Base-by-base conservation (phyloP, 2,888 invertebrate species). In the Phortica magna region DNA sequence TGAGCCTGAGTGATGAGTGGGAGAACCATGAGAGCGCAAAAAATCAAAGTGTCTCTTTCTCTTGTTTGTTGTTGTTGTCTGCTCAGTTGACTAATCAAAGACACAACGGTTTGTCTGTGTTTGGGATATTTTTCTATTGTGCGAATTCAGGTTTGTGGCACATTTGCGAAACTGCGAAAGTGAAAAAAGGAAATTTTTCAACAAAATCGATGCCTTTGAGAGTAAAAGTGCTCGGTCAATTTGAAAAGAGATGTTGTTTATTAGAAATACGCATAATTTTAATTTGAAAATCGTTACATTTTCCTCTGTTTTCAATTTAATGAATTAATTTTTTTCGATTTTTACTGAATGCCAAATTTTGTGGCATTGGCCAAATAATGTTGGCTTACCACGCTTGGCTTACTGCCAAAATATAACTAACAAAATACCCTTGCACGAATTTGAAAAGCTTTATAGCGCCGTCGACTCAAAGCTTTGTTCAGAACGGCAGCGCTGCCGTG, bases 131-230 rank as follows among this genome's bases (percentile, higher is more conserved):
- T 42, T 42, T 42, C n/a, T 17, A 42, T n/a, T 17, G 48, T 31
- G 48, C 14, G 14, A 48, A 9, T 14, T n/a, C 59, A 17, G 59
- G 17, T 67, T 42, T 42, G 9, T n/a, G 39, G 9, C 31, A 64
- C 9, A 64, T 64, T 64, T 64, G 39, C 22, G 5, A 31, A 48
- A 12, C 14, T 48, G 67, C 7, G 67, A 67, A 67, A 41, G 42
- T 42, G 67, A 67, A 64, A 9, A 22, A 39, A 64, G 14, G 39
- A 14, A 39, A 42, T 39, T n/a, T 12, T 2, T 31, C n/a, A 42
- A 67, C 17, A 67, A 67, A 67, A 67, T 67, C 67, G 19, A 67
- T 67, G 67, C n/a, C 14, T 48, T 14, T 7, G 67, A 67, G 67
- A 67, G 67, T 67, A n/a, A 67, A 67, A 67, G 42, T 67, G n/a